Base-by-base conservation (phyloP, 2,113 vertebrate genomes). In the Varanus komodoensis region DNA sequence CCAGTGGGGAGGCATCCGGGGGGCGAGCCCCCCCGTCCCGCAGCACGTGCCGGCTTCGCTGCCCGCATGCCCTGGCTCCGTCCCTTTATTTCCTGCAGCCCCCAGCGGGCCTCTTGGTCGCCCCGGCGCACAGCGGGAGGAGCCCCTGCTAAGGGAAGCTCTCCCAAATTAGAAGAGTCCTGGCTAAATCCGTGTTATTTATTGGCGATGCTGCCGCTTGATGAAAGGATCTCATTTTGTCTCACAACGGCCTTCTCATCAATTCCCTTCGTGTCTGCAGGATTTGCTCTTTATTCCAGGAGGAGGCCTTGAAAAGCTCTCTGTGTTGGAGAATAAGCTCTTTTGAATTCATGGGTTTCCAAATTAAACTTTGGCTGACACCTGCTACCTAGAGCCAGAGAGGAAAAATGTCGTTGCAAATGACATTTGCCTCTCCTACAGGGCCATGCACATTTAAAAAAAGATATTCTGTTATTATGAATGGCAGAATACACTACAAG, bases 281-380 rank as follows among this genome's bases (percentile, higher is more conserved):
- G 96, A 94, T 95, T 94, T 94, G 92, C 93, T 93, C 88, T 92
- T 89, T 83, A 48, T 82, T 93, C 86, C 88, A 68, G 92, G 90
- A 82, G 90, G 86, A 92, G 94, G 92, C 93, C 94, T 89, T 87
- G 88, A 90, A 91, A 92, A 91, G 93, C 75, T 91, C 89, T 90
- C 92, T 74, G 91, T 86, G 89, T 23, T 61, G 57, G 90, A 94
- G 95, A 78, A 94, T 93, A 94, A 96, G 95, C 92, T 93, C 91
- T 93, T 95, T 94, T 68, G 92, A 95, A 96, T 95, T 94, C 92
- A 90, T 93, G 91, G 94, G 93, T 92, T 94, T 94, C 93, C 95
- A 95, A 94, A 96, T 96, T 95, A 93, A 95, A 95, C 93, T 94
- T 94, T 89, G 86, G 85, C 93, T 95, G 94, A 93, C 95, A 96